These are phyloP conservation scores for Ferdinandea cuprea DNA, from an alignment of 2,888 invertebrate genomes.

Conservation along the genomic window DNA sequence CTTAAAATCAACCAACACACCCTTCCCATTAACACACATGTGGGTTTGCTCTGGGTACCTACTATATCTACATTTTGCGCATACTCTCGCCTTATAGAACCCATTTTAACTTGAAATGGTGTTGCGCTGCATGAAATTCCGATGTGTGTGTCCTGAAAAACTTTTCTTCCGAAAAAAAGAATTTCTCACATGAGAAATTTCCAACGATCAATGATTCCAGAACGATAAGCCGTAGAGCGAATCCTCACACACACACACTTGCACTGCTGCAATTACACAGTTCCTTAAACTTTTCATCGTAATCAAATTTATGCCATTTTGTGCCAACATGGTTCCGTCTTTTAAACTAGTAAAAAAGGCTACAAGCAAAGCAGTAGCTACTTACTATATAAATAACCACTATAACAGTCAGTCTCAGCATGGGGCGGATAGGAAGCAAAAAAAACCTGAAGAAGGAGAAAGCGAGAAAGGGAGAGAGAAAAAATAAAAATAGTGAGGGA, in stretches of 20 bases:
- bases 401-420: constrained; percentile 8
- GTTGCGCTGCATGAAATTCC: constrained; percentile 34
- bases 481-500: background rate
- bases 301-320: constrained; percentile 69
- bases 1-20: constrained; percentile 39
- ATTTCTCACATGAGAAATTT: constrained; percentile 58
- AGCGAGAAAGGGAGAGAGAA: too few species aligned
- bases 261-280: constrained; percentile 39
- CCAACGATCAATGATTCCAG: constrained; percentile 57
- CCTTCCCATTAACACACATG: constrained; percentile 36
- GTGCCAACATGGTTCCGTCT: constrained; percentile 58
- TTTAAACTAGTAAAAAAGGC: constrained; percentile 11
- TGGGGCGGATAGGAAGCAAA: background rate
- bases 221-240: background rate
- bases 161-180: constrained; percentile 38
- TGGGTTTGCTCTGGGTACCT: constrained; percentile 6
- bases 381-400: constrained; percentile 11
- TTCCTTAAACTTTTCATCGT: constrained; percentile 60
- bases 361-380: background rate
- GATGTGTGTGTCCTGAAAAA: constrained; percentile 29
- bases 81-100: constrained; percentile 65
- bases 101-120: constrained; percentile 67
- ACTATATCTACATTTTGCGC: constrained; percentile 62
- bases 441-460: too few species aligned
- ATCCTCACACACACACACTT: constrained; percentile 2